Percentiles rank a stretch among this genome's conserved stretches.
These are phyloP conservation scores for Tokudaia tokunoshimensis DNA, from an alignment of 2,797 vertebrate genomes.

Conservation along the genomic window DNA sequence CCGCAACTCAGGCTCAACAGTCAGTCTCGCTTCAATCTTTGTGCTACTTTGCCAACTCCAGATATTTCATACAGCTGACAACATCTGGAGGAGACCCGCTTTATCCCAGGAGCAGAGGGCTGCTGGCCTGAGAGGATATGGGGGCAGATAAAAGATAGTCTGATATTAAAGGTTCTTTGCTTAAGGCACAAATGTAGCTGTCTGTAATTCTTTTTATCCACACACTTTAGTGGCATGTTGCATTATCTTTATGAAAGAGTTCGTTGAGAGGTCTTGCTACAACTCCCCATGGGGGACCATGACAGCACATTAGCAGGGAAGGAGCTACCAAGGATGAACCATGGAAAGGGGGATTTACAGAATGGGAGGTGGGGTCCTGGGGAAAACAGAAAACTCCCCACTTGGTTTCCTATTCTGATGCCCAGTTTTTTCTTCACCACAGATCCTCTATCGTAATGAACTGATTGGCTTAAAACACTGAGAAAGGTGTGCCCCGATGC, in stretches of 20 bases:
- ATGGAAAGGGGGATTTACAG: background rate
- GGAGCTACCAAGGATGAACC: background rate
- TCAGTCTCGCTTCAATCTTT: conserved; percentile 37
- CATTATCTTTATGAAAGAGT: conserved; percentile 39
- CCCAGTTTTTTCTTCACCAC: background rate
- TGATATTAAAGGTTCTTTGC: conserved; percentile 68
- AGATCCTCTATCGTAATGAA: background rate
- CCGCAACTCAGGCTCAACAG: background rate
- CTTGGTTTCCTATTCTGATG: background rate
- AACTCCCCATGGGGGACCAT: background rate
- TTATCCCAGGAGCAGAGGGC: background rate
- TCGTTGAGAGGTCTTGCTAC: background rate
- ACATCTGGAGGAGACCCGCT: background rate
- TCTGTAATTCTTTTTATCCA: conserved; percentile 37
- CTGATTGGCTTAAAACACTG: background rate
- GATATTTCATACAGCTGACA: background rate
- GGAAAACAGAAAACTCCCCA: background rate
- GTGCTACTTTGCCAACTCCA: conserved; percentile 14
- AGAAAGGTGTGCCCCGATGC: background rate
- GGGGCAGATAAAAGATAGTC: conserved; percentile 30
- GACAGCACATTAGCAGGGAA: background rate
- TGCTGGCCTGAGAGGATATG: background rate
- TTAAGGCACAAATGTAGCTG: conserved; percentile 59
- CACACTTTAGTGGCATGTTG: conserved; percentile 1
- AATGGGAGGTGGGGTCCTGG: background rate